Evolutionary conservation across 2,888 invertebrate genomes (phyloP).

Genomic region (Allacma fusca): DNA sequence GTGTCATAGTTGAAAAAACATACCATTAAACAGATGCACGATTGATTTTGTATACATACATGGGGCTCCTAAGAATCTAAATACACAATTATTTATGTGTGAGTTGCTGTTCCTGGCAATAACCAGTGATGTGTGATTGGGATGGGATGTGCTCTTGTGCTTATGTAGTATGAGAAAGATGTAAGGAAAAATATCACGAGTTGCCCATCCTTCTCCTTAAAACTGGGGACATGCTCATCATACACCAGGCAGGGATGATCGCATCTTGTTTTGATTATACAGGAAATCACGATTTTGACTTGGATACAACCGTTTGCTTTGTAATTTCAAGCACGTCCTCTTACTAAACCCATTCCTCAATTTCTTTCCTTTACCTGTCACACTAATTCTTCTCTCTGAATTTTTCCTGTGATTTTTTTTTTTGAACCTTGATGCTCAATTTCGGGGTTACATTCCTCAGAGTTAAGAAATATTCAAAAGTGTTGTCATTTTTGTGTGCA

Average conservation of each 20-base stretch:
- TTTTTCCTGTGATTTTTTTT: not conserved
- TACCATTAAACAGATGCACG: no score
- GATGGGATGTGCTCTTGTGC: not conserved
- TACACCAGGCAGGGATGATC: not conserved
- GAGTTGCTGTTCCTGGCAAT: no score
- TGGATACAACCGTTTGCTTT: conserved; percentile 11
- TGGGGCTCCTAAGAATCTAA: no score
- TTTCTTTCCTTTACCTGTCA: not conserved
- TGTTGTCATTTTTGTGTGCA: no score
- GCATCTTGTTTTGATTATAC: conserved; percentile 19
- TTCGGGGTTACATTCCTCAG: not conserved
- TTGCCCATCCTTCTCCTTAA: conserved; percentile 25
- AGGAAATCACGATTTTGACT: conserved; percentile 38
- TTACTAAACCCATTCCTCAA: not conserved
- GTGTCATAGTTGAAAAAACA: no score
- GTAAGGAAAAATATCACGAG: conserved; percentile 15
- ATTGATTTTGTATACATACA: no score
- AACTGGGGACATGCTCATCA: conserved; percentile 29
- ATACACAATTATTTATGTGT: no score
- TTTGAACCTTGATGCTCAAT: not conserved
- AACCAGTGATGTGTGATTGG: not conserved
- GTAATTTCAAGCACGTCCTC: conserved; percentile 7
- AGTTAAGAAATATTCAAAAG: not conserved
- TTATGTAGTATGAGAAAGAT: not conserved
- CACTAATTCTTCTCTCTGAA: not conserved